Evolutionary conservation across 1,140 invertebrate species (phyloP), one percentile per base, ranked within the genome.

Genomic region (Chrysoperla carnea): DNA sequence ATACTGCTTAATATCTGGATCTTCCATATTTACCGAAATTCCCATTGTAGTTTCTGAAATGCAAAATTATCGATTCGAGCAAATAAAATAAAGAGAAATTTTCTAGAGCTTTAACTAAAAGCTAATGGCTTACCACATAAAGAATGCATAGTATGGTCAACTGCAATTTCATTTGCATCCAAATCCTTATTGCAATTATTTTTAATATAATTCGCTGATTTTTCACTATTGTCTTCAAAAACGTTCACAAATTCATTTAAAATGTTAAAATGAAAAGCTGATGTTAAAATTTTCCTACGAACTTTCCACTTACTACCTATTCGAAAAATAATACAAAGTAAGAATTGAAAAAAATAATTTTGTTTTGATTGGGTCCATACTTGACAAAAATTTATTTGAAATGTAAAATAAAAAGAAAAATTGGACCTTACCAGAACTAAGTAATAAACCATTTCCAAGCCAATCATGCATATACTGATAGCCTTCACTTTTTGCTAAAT

Each of bases 221-320:
- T 55, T 13, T 57, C 48, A 28, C 62, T 61, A 45, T 69, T 66
- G 43, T 65, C 62, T 50, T 64, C 59, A 53, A 71, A 49, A 33
- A 54, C 68, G 4, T 70, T 62, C 23, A 83, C 52, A 58, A 87
- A 92, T 50, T 84, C 73, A 47, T 79, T 68, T 0, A 92, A 62
- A 42, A 92, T 84, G 50, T 82, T 79, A 56, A 91, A 91, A 59
- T 93, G 88, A 60, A 93, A 93, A 1, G 84, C 75, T 1, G 86
- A 84, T 0, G 89, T 90, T 1, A 93, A 57, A 29, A 92, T 66
- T 63, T 84, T 88, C 40, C 88, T 64, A 9, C 83, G 61, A 0
- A 53, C 49, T 36, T 73, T 71, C 88, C 88, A 92, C 60, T 85
- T 84, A 23, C 5, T 23, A 23, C 17, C 17, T 23, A 5, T 23